A percentile compares a stretch with the other conserved stretches of the same genome.
Conservation (phyloP, 2,113 vertebrate genomes). For the Amazona guildingii region DNA sequence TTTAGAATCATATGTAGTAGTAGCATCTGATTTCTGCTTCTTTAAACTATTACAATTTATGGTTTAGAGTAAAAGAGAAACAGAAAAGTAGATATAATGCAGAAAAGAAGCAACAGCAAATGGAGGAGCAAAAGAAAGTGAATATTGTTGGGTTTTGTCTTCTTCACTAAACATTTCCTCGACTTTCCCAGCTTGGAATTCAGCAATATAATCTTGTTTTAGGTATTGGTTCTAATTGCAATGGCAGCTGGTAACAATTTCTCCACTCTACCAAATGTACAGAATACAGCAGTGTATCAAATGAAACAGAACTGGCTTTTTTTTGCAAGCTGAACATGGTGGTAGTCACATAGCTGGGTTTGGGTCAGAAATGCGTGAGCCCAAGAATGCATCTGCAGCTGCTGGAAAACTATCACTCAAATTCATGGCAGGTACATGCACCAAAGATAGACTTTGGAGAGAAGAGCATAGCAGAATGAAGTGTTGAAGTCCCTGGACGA, state of each 20-base stretch:
- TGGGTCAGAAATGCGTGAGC: not conserved
- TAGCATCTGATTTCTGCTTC: not conserved
- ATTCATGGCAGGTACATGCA: not conserved
- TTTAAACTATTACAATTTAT: not conserved
- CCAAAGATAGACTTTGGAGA: not conserved
- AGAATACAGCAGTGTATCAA: not conserved
- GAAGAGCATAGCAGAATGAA: accelerated
- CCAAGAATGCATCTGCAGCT: not conserved
- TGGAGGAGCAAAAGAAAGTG: accelerated
- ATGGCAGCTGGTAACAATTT: not conserved
- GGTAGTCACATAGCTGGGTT: not conserved
- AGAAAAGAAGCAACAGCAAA: not conserved
- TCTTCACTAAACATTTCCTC: not conserved
- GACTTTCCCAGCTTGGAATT: not conserved
- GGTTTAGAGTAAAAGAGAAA: not conserved
- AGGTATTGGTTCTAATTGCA: not conserved
- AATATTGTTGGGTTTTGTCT: not conserved
- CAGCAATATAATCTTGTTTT: not conserved
- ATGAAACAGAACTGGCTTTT: not conserved
- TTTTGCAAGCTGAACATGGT: not conserved
- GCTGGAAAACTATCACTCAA: not conserved
- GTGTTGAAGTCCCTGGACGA: not conserved
- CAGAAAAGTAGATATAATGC: not conserved
- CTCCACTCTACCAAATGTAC: not conserved
- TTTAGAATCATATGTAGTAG: not conserved